Evolutionary conservation across 2,888 invertebrate species (phyloP), one percentile per base, ranked within the genome.

Genomic region (Callinectes sapidus): DNA sequence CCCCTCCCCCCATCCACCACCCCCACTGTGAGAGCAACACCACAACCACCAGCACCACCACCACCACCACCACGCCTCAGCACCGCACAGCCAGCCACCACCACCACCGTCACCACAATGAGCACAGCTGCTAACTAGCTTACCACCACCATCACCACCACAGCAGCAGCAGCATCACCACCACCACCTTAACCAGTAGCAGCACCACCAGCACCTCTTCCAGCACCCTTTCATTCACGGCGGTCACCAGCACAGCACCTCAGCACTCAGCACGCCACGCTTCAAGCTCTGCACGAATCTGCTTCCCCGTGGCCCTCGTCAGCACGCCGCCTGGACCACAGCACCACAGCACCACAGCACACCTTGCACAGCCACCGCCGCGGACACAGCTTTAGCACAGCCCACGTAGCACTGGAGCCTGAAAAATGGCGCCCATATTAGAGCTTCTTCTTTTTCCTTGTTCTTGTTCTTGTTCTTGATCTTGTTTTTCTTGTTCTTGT

Each of bases 11-110:
- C n/a, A n/a, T 35, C 35, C 81, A 35, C 81, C 81, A 81, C 35
- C 81, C 13, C 81, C 81, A 81, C 32, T 35, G 81, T 81, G 81
- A 81, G 81, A 81, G 28, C 81, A 71, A 10, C 81, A 81, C 2
- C 35, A 81, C 13, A 32, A 81, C 10, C 77, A 81, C 10, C n/a
- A n/a, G n/a, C 81, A 81, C 16, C 81, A 81, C 13, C 81, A 81
- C 35, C 71, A 77, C 71, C 71, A 77, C 16, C 81, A 81, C 81
- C 32, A 81, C 16, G 71, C 71, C 28, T 71, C 28, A 71, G 71
- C 71, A 71, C 71, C 23, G 28, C 28, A 71, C 71, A 71, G 28
- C 71, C 5, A 13, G 28, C n/a, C 71, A 71, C 6, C 71, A 71
- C 23, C 71, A 71, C 71, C 71, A 71, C 61, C 61, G 18, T 23